Evolutionary conservation across 2,888 invertebrate genomes (phyloP).

Genomic region (Troides aeacus): DNA sequence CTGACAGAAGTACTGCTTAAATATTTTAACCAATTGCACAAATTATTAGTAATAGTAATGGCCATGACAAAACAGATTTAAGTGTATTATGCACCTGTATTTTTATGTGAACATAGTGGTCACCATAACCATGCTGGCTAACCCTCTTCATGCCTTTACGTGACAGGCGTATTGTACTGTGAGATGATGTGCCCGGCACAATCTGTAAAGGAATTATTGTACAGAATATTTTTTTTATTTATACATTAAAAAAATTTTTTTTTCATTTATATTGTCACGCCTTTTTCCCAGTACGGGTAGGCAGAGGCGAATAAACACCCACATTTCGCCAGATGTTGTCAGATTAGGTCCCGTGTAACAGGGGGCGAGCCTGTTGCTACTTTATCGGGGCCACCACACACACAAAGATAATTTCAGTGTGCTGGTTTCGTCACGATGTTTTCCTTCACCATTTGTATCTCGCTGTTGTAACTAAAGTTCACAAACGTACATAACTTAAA

Average conservation of each 20-base stretch:
- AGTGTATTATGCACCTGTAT: constrained; percentile 77
- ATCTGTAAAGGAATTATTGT: constrained; percentile 80
- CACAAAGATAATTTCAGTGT: too few species aligned
- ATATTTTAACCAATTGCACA: not conserved
- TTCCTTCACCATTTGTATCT: too few species aligned
- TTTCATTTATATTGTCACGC: too few species aligned
- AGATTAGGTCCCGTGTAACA: too few species aligned
- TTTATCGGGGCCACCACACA: too few species aligned
- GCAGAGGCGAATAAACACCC: too few species aligned
- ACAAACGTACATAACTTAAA: too few species aligned
- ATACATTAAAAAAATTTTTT: not conserved
- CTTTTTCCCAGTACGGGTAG: too few species aligned
- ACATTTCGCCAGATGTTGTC: too few species aligned
- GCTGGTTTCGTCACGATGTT: too few species aligned
- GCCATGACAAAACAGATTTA: not conserved
- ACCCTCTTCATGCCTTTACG: constrained; percentile 97
- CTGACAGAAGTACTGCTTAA: not conserved
- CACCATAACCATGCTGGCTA: constrained; percentile 94
- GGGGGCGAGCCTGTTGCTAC: too few species aligned
- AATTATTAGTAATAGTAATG: not conserved
- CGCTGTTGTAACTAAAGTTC: too few species aligned
- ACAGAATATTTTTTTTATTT: not conserved
- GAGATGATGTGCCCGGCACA: constrained; percentile 95
- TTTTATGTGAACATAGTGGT: constrained; percentile 97
- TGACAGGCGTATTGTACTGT: constrained; percentile 89